Conservation (phyloP, 2,888 invertebrate species). For the Zonitis immaculata region DNA sequence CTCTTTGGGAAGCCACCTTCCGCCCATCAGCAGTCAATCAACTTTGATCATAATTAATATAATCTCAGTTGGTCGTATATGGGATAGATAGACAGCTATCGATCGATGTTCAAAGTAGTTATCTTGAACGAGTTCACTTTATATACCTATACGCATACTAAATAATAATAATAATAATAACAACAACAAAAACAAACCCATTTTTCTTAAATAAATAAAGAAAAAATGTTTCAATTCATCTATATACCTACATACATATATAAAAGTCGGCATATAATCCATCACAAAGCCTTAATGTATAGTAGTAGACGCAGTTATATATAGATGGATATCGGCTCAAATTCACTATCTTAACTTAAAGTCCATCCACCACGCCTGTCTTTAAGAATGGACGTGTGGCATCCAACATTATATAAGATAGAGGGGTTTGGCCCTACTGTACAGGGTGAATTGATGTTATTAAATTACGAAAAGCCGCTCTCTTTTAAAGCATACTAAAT, state of each 20-base stretch:
- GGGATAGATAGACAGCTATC: neutral
- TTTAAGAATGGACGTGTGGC: constrained; percentile 16
- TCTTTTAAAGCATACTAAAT: neutral
- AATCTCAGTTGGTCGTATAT: neutral
- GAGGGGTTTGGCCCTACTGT: neutral
- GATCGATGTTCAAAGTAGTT: neutral
- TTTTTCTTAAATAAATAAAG: too few species aligned
- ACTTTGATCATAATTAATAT: neutral
- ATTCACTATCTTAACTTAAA: constrained; percentile 34
- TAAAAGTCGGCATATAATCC: constrained; percentile 21
- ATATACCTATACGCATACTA: neutral
- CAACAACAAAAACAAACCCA: constrained; percentile 7
- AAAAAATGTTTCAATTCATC: neutral
- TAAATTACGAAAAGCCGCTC: neutral
- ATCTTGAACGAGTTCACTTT: neutral
- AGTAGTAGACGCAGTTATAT: constrained; percentile 19
- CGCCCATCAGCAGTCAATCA: constrained; percentile 1
- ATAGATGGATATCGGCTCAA: constrained; percentile 36
- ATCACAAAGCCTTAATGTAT: constrained; percentile 28
- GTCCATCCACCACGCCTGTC: constrained; percentile 25
- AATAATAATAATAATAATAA: too few species aligned
- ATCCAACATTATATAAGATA: neutral
- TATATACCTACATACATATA: too few species aligned
- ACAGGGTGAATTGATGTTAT: neutral
- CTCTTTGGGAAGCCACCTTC: neutral